Evolutionary conservation across 2,797 vertebrate genomes (phyloP), one percentile per base, ranked within the genome.

Genomic region (Moxostoma hubbsi): DNA sequence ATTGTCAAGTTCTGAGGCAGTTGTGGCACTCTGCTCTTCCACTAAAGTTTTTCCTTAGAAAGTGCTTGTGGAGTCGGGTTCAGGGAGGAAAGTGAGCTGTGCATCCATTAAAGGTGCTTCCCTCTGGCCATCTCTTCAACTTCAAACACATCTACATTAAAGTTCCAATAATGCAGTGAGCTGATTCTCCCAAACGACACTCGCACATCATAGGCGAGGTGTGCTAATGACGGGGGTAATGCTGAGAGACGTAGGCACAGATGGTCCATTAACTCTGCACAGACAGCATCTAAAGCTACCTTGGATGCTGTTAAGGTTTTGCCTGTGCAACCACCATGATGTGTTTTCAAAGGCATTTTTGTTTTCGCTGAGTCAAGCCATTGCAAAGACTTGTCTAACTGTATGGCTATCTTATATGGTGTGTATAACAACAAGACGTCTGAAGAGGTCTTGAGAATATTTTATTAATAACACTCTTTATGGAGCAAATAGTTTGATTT

Each of bases 71-170:
- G 36, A 36, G 36, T 36, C 36, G 2, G 36, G 36, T 36, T 36
- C 36, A 81, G 67, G 71, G 65, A 63, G 82, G 73, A 82, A 77
- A 77, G 73, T 53, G 49, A 59, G 75, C 16, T 15, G 61, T 9
- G 36, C 67, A 55, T 86, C 81, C 75, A 84, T 84, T 81, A 86
- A 80, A 81, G 54, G 55, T 55, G 69, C 59, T 81, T 80, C 73
- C 74, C 83, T 50, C 80, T 79, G 74, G 71, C 82, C 77, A 73
- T 55, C 81, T 84, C 70, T 83, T 50, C 43, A 62, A 81, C 85
- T 81, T 86, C 82, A 86, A 86, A 81, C 81, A 72, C 58, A 58
- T 54, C 13, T 75, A 77, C 83, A 86, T 86, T 82, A 85, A 85
- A 83, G 85, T 84, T 81, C 71, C 82, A 77, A 67, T 83, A 86